phyloP scores from a whole-genome alignment of 2,888 invertebrate genomes.

The Chrysolina americana region DNA sequence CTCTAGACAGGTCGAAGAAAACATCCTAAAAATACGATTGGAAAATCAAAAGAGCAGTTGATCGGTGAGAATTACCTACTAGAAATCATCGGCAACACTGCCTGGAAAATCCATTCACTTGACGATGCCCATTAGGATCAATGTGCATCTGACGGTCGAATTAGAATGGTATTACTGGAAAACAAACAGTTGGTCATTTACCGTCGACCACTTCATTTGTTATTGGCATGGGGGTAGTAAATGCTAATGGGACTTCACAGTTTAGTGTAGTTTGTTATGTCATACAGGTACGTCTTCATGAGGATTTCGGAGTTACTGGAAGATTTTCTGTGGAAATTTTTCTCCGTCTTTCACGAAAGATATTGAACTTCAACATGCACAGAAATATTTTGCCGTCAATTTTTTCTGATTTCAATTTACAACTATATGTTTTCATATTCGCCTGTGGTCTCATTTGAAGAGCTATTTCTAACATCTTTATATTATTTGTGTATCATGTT shows the following conservation, averaged over 20 bases:
- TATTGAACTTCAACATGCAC: no score
- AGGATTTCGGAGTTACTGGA: not conserved
- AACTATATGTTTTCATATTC: no score
- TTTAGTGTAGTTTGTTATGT: not conserved
- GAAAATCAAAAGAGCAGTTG: no score
- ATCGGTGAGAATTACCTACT: no score
- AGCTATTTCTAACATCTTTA: no score
- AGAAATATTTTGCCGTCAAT: no score
- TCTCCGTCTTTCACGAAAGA: not conserved
- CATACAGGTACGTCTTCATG: not conserved
- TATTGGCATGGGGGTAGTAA: constrained; percentile 51
- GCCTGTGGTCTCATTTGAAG: no score
- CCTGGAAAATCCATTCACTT: not conserved
- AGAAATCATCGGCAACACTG: not conserved
- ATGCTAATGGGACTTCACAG: not conserved
- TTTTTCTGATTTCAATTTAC: no score
- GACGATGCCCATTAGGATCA: not conserved
- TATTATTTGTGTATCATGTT: no score
- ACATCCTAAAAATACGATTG: no score
- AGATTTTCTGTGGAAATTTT: not conserved
- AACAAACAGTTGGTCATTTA: constrained; percentile 57
- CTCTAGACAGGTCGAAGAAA: no score
- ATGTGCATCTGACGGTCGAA: not conserved
- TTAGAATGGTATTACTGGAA: constrained; percentile 31
- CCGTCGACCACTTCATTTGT: constrained; percentile 54